Evolutionary conservation across 2,113 vertebrate species (phyloP).

Genomic region (Sceloporus tristichus): DNA sequence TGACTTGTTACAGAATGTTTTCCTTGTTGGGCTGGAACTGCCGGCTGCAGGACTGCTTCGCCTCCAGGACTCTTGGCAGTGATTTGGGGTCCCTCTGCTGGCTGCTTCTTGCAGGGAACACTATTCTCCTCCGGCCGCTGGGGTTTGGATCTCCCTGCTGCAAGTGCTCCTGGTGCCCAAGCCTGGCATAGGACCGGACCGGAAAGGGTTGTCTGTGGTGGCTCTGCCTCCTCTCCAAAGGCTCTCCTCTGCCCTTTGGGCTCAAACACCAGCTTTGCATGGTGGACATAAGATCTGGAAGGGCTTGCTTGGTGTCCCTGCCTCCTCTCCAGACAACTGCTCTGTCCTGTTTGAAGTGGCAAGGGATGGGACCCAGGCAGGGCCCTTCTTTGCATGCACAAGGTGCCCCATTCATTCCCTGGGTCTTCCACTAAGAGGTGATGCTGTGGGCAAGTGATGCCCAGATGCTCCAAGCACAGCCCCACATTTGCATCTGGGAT

Average conservation of each 20-base stretch:
- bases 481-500: too few species aligned
- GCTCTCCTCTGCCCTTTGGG: neutral
- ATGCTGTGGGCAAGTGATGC: too few species aligned
- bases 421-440: too few species aligned
- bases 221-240: neutral
- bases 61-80: neutral
- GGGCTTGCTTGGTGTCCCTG: too few species aligned
- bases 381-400: too few species aligned
- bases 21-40: constrained; percentile 37
- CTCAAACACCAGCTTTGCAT: neutral
- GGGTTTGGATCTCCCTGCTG: neutral
- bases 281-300: neutral
- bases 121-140: neutral
- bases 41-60: constrained; percentile 39
- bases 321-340: too few species aligned
- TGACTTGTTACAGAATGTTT: constrained; percentile 51
- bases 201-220: neutral
- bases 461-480: too few species aligned
- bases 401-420: too few species aligned
- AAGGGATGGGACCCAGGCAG: too few species aligned
- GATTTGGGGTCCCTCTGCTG: constrained; percentile 8
- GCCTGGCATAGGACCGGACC: neutral
- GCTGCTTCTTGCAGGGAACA: constrained; percentile 10
- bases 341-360: too few species aligned
- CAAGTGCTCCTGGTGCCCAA: neutral